These are phyloP conservation scores for Cordilura impudica DNA, from an alignment of 2,888 invertebrate species.

Conservation along the genomic window DNA sequence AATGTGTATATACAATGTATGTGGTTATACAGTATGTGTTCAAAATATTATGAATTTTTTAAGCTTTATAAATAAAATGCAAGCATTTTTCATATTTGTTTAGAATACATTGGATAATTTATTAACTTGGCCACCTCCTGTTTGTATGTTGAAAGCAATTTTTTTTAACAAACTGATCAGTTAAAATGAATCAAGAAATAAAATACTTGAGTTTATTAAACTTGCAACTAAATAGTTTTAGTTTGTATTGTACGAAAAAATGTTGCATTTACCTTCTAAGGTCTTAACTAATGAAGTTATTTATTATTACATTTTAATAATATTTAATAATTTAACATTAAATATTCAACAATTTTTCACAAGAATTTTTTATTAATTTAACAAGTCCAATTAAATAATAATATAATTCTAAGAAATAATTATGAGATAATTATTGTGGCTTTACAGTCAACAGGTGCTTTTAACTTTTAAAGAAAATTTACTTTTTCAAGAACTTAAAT, in stretches of 20 bases:
- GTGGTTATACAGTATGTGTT: not conserved
- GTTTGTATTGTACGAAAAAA: constrained; percentile 18
- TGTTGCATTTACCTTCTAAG: constrained; percentile 51
- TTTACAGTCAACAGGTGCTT: no score
- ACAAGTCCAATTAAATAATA: constrained; percentile 34
- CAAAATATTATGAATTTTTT: not conserved
- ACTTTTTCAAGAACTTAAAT: no score
- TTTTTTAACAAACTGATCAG: not conserved
- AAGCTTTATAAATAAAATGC: not conserved
- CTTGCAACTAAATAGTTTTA: constrained; percentile 27
- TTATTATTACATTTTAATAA: constrained; percentile 44
- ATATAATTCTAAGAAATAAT: not conserved
- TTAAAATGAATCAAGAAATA: constrained; percentile 5
- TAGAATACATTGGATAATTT: no score
- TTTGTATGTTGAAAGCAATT: constrained; percentile 23
- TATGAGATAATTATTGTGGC: no score
- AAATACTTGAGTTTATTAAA: constrained; percentile 29
- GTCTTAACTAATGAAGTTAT: constrained; percentile 58
- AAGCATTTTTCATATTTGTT: no score
- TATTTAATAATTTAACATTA: constrained; percentile 6
- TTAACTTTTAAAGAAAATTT: no score
- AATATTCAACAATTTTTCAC: constrained; percentile 41
- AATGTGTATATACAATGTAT: not conserved
- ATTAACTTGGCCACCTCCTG: constrained; percentile 21
- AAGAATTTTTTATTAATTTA: constrained; percentile 48